Base-by-base conservation (phyloP, 1,140 invertebrate species). In the Danaus plexippus region DNA sequence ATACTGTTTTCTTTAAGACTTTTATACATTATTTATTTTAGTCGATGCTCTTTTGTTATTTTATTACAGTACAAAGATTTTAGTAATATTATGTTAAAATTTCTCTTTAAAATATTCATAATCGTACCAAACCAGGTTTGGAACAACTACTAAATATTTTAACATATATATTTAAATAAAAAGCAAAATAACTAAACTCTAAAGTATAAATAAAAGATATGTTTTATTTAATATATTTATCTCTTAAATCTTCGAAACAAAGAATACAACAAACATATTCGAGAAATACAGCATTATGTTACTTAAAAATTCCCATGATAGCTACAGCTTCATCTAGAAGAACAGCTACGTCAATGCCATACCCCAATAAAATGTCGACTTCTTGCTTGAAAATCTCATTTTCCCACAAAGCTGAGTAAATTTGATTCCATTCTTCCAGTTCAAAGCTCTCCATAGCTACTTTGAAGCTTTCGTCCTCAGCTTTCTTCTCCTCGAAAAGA, bases 401-500 rank as follows among this genome's bases (percentile, higher is more conserved):
- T 0, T 75, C 54, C 72, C 72, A 73, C 0, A 86, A 66, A 32
- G 81, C 78, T 18, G 15, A 43, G 60, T 69, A 78, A 1, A 76
- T 53, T 9, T 63, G 9, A 0, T 63, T 41, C 71, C 72, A 86
- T 57, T 86, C 80, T 1, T 80, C 75, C 13, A 69, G 71, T n/a
- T 71, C 12, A 0, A 86, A 66, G 22, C 75, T 81, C 9, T 75
- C 67, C 55, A 86, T 77, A 12, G 80, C 75, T 0, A 55, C 53
- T 15, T 50, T 75, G 70, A 86, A 86, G 9, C 64, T 73, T 47
- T 71, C 78, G 18, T 82, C 72, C 13, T 76, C 73, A 32, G 62
- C 67, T n/a, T 77, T 59, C 47, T 86, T 86, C 56, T 79, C 47
- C 1, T 86, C 64, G 54, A 64, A 80, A 1, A 86, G 71, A n/a